These are phyloP conservation scores for Drosophila planitibia DNA, from an alignment of 2,888 invertebrate genomes.

Conservation along the genomic window DNA sequence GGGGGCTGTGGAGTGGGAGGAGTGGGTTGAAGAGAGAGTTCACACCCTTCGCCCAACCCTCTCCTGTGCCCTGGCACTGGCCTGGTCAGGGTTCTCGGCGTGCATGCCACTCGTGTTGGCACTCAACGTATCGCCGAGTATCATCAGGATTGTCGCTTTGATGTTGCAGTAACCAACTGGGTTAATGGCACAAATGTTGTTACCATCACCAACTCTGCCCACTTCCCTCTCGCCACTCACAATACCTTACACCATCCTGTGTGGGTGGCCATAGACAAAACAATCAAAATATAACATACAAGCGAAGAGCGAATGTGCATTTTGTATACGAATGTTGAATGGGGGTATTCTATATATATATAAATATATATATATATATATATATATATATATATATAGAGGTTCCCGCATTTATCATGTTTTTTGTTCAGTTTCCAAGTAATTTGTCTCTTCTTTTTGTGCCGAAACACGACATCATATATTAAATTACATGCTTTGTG, in stretches of 20 bases:
- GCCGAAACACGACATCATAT: slow-evolving; percentile 55
- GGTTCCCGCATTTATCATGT: slow-evolving; percentile 52
- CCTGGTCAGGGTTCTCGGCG: slow-evolving; percentile 4
- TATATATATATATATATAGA: not conserved
- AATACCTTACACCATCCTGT: not conserved
- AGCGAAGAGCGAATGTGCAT: slow-evolving; percentile 21
- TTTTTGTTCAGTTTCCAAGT: slow-evolving; percentile 24
- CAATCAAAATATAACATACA: slow-evolving; percentile 41
- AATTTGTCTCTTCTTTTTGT: slow-evolving; percentile 29
- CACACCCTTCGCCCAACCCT: not conserved
- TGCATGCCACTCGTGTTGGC: slow-evolving; percentile 38
- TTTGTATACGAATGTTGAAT: slow-evolving; percentile 14
- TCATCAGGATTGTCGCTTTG: slow-evolving; percentile 65
- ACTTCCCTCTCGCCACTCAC: not conserved
- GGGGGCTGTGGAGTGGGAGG: not conserved
- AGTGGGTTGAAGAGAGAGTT: not conserved
- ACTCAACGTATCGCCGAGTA: slow-evolving; percentile 56
- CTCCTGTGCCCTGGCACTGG: not conserved
- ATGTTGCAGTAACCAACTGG: slow-evolving; percentile 70
- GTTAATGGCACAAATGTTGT: slow-evolving; percentile 70
- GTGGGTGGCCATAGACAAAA: slow-evolving; percentile 27
- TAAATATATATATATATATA: not conserved
- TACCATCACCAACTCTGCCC: slow-evolving; percentile 8
- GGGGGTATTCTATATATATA: not conserved
- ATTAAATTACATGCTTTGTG: slow-evolving; percentile 73